phyloP scores from a whole-genome alignment of 2,888 invertebrate genomes.

The Orthosia incerta region DNA sequence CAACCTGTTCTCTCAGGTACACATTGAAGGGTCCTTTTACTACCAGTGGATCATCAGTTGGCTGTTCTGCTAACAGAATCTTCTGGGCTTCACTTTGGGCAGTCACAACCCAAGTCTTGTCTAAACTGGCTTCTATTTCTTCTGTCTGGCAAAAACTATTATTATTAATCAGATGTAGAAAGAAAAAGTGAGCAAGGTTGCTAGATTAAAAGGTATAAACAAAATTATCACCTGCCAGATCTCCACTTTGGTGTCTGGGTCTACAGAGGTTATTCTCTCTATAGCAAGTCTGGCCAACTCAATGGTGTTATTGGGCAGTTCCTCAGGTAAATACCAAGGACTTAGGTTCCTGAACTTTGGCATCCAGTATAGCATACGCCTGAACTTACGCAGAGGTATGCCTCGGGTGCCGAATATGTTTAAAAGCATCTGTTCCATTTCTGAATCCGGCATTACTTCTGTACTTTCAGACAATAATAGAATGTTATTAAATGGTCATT shows the following conservation, averaged over 20 bases:
- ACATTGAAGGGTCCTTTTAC: conserved; percentile 96
- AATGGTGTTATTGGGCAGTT: conserved; percentile 94
- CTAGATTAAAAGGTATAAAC: not conserved
- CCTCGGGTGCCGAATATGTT: conserved; percentile 96
- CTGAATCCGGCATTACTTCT: conserved; percentile 97
- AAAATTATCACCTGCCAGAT: conserved; percentile 91
- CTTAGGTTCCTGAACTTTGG: conserved; percentile 98
- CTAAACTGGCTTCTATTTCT: conserved; percentile 94
- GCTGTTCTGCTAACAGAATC: conserved; percentile 92
- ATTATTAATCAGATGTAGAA: conserved; percentile 6
- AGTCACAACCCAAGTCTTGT: conserved; percentile 98
- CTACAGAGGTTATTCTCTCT: conserved; percentile 95
- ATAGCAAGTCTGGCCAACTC: conserved; percentile 96
- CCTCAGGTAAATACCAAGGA: conserved; percentile 95
- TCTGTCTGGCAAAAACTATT: conserved; percentile 89
- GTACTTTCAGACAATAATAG: conserved; percentile 65
- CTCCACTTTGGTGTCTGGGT: conserved; percentile 93
- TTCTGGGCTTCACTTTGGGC: conserved; percentile 95
- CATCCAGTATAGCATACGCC: conserved; percentile 97
- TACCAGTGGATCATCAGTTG: conserved; percentile 92
- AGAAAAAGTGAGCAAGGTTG: not conserved
- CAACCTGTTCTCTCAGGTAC: conserved; percentile 94
- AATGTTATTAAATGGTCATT: conserved; percentile 16
- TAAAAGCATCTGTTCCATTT: conserved; percentile 95
- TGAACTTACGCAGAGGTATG: conserved; percentile 93